phyloP scores from a whole-genome alignment of 2,888 invertebrate genomes.

The Cheilosia scutellata region DNA sequence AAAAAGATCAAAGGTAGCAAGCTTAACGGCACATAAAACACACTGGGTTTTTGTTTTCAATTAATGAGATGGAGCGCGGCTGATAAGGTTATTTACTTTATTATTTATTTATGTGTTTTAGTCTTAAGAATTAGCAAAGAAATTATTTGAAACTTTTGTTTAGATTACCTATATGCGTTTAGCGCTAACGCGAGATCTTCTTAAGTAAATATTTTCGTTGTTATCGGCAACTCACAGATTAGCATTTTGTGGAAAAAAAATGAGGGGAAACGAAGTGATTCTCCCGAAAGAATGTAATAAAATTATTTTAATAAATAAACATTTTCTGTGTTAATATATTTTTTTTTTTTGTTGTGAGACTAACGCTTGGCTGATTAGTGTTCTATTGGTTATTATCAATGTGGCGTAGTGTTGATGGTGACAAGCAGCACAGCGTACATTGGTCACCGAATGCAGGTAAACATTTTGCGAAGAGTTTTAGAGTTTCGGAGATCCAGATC shows the following conservation, averaged over 20 bases:
- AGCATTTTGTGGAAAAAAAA: conserved; percentile 40
- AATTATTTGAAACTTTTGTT: conserved; percentile 23
- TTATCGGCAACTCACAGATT: conserved; percentile 66
- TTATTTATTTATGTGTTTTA: conserved; percentile 13
- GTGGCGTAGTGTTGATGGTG: conserved; percentile 7
- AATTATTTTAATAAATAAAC: conserved; percentile 36
- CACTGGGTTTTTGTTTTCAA: conserved; percentile 7
- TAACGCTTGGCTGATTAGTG: conserved; percentile 9
- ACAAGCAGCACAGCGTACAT: conserved; percentile 4
- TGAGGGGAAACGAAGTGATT: not conserved
- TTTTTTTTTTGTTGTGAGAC: conserved; percentile 6
- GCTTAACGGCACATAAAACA: conserved; percentile 21
- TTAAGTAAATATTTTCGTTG: conserved; percentile 65
- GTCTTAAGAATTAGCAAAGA: conserved; percentile 29
- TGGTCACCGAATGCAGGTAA: conserved; percentile 37
- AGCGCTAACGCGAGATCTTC: conserved; percentile 57
- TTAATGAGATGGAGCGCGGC: not conserved
- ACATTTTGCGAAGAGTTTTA: conserved; percentile 21
- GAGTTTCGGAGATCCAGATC: conserved; percentile 8
- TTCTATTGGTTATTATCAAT: conserved; percentile 18
- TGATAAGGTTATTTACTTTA: conserved; percentile 43
- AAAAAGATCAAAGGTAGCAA: conserved; percentile 28
- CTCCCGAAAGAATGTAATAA: conserved; percentile 17
- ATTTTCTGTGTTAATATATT: conserved; percentile 1
- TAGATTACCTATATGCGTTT: conserved; percentile 23